A percentile compares a stretch with the other conserved stretches of the same genome.
Conservation (phyloP, 37 sponge, comb jelly and placozoan genomes). For the Sycon ciliatum region DNA sequence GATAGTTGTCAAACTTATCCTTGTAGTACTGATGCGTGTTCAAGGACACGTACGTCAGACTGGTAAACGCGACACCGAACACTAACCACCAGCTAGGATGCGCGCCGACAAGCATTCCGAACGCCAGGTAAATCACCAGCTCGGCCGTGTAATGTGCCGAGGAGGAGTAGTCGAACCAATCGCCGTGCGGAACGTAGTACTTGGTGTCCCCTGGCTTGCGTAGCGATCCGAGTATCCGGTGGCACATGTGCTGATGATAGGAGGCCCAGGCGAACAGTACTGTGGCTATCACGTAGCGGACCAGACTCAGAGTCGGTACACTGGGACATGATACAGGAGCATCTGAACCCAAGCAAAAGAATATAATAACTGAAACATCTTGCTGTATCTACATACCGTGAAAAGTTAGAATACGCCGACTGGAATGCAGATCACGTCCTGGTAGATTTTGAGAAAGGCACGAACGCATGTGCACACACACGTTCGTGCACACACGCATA, state of each 20-base stretch:
- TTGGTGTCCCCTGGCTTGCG: background rate
- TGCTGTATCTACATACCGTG: too few species aligned
- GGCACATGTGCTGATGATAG: conserved; percentile 61
- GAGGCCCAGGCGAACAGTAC: conserved; percentile 51
- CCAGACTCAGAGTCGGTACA: too few species aligned
- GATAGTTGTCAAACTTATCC: conserved; percentile 48
- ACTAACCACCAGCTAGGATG: conserved; percentile 8
- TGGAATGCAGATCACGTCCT: too few species aligned
- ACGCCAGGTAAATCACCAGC: conserved; percentile 51
- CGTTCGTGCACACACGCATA: too few species aligned
- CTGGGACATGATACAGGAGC: too few species aligned
- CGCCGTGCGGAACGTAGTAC: conserved; percentile 56
- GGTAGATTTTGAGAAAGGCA: too few species aligned
- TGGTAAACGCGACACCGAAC: background rate
- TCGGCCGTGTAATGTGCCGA: conserved; percentile 59
- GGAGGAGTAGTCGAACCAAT: conserved; percentile 69
- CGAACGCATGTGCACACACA: too few species aligned
- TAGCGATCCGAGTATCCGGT: conserved; percentile 55
- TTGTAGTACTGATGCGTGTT: conserved; percentile 50
- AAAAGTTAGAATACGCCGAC: too few species aligned
- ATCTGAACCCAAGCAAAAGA: too few species aligned
- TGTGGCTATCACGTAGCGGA: conserved; percentile 30
- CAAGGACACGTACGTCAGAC: conserved; percentile 31
- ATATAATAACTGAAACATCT: too few species aligned
- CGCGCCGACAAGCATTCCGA: conserved; percentile 18